Conservation (phyloP, 1,140 invertebrate genomes). For the Akabosia matsudoensis region DNA sequence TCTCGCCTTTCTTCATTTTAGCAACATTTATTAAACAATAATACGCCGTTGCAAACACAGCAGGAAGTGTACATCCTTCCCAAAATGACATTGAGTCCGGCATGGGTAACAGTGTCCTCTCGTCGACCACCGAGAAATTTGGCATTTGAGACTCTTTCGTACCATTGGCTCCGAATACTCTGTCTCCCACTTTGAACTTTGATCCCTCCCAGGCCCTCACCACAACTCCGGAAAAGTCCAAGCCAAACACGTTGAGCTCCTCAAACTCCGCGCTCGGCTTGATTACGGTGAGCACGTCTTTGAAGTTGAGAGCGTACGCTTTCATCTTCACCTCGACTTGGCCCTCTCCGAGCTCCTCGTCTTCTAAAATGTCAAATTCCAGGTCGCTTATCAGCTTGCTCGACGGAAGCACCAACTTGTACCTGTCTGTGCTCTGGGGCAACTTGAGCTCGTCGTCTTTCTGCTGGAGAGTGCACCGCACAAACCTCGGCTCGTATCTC, state of each 20-base stretch:
- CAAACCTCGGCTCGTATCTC: constrained; percentile 10
- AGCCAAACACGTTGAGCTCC: not conserved
- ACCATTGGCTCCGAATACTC: constrained; percentile 22
- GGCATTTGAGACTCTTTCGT: not conserved
- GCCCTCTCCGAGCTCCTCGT: not conserved
- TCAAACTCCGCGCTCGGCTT: not conserved
- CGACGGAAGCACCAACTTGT: not conserved
- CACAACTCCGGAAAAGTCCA: constrained; percentile 28
- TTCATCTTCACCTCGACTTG: constrained; percentile 23
- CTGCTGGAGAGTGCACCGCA: not conserved
- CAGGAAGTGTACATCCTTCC: constrained; percentile 25
- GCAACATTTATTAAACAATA: constrained; percentile 11
- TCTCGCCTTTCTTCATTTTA: constrained; percentile 53
- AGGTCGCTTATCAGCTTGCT: not conserved
- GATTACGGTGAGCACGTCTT: constrained; percentile 4
- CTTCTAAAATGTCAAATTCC: not conserved
- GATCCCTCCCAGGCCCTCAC: not conserved
- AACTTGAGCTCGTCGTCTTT: not conserved
- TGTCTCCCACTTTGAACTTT: constrained; percentile 14
- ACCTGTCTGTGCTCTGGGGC: not conserved
- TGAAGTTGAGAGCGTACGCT: constrained; percentile 27
- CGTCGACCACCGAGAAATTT: constrained; percentile 20
- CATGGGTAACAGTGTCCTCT: not conserved
- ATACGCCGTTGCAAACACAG: constrained; percentile 17
- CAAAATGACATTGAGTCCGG: constrained; percentile 26